phyloP scores from a whole-genome alignment of 2,888 invertebrate species.

The Athalia circularis region DNA sequence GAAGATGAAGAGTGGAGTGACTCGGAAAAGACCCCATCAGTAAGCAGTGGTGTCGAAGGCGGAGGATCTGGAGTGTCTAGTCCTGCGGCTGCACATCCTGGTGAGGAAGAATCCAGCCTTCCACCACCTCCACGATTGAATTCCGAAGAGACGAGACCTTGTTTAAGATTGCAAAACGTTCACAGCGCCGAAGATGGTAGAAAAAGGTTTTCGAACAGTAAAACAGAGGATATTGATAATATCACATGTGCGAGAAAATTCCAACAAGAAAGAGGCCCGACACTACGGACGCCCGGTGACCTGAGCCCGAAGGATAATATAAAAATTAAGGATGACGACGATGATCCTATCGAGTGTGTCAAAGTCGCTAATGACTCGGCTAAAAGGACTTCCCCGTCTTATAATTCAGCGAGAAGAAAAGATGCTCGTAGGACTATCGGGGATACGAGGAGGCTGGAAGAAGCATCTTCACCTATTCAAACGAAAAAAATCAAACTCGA shows the following conservation, averaged over 20 bases:
- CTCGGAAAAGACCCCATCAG: conserved; percentile 71
- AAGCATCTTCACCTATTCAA: conserved; percentile 55
- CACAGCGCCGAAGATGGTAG: conserved; percentile 66
- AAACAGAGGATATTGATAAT: conserved; percentile 69
- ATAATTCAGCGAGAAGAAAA: conserved; percentile 53
- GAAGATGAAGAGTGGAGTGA: conserved; percentile 74
- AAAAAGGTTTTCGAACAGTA: conserved; percentile 64
- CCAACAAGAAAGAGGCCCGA: conserved; percentile 12
- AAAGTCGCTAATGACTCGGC: conserved; percentile 50
- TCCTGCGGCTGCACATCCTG: conserved; percentile 63
- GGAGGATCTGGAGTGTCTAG: conserved; percentile 70
- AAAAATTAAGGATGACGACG: conserved; percentile 28
- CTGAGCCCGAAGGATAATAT: conserved; percentile 60
- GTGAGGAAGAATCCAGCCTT: conserved; percentile 67
- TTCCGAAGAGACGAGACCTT: conserved; percentile 66
- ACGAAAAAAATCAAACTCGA: conserved; percentile 67
- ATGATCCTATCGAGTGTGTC: conserved; percentile 44
- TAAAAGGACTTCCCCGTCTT: conserved; percentile 51
- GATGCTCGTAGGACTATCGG: conserved; percentile 65
- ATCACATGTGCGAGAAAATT: conserved; percentile 35
- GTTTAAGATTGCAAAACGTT: conserved; percentile 52
- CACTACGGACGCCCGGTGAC: conserved; percentile 55
- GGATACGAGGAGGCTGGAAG: conserved; percentile 64
- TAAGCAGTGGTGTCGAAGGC: conserved; percentile 71
- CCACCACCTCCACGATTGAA: conserved; percentile 67